Evolutionary conservation across 2,888 invertebrate species (phyloP), one percentile per base, ranked within the genome.

Genomic region (Microchrysa polita): DNA sequence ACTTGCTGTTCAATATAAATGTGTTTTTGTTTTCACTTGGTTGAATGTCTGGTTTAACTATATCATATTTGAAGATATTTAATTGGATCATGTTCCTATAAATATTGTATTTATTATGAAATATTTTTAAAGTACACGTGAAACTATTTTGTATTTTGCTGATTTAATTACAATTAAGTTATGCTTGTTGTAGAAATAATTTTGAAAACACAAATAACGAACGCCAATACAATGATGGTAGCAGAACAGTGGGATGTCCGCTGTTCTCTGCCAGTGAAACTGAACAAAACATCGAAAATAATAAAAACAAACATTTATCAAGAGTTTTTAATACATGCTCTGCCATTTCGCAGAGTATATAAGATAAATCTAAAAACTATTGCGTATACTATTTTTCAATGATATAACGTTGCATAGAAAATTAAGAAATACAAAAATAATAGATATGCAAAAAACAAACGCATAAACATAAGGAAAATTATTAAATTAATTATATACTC

Each of bases 341-440:
- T 48, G 5, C 2, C 48, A 7, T n/a, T 48, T 48, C 16, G 48
- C 48, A 48, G 48, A 42, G n/a, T 42, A 42, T 9, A 42, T 48
- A n/a, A n/a, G 40, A 61, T 40, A 67, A 20, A 67, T 42, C 27
- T 73, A 67, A 67, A 57, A 59, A 73, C 48, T 67, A 59, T 42
- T 20, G 10, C n/a, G n/a, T 65, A 48, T 65, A 34, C 10, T 61
- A 61, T 65, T n/a, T n/a, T 14, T 65, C 16, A 65, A 48, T 63
- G 65, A 14, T 14, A 69, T 69, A 69, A 67, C 57, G 57, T 67
- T 53, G 55, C 61, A 42, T 55, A 73, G 57, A 57, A 65, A 73
- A 34, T 34, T 5, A 34, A 5, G 27, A 34, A 34, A n/a, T n/a
- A n/a, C n/a, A n/a, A n/a, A n/a, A 34, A 34, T 5, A 34, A 34